Percentiles rank a stretch among this genome's conserved stretches.
Conservation (phyloP, 1,140 invertebrate genomes). For the Lamellibrachia luymesi region DNA sequence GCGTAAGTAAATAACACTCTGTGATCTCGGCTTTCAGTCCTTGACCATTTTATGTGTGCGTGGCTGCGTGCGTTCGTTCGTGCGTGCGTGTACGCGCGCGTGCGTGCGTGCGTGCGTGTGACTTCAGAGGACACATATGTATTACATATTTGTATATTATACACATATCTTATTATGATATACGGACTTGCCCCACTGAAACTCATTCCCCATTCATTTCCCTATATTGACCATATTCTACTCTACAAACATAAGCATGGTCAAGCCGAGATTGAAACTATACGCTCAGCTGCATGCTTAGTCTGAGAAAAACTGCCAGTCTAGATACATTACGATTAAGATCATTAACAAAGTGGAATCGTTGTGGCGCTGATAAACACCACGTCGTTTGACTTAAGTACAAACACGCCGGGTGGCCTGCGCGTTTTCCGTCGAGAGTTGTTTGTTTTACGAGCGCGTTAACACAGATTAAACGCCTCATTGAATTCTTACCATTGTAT, state of each 20-base stretch:
- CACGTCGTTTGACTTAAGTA: not conserved
- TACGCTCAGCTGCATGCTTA: too few relatives aligned
- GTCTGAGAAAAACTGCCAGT: not conserved
- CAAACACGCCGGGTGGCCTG: not conserved
- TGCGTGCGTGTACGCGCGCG: not conserved
- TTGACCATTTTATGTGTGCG: not conserved
- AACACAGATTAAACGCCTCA: not conserved
- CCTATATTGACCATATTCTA: not conserved
- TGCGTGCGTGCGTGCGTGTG: too few relatives aligned
- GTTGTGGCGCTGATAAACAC: not conserved
- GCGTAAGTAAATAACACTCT: too few relatives aligned
- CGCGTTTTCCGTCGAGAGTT: not conserved
- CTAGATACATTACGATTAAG: not conserved
- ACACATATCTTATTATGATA: too few relatives aligned
- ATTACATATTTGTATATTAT: too few relatives aligned
- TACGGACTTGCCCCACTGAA: too few relatives aligned
- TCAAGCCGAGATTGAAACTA: not conserved
- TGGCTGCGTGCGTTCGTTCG: slow-evolving; percentile 11
- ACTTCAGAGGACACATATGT: too few relatives aligned
- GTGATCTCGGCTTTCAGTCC: too few relatives aligned
- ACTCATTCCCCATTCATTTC: too few relatives aligned
- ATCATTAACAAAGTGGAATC: not conserved
- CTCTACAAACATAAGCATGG: not conserved
- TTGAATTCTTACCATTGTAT: not conserved
- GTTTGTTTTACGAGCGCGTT: not conserved